phyloP scores from a whole-genome alignment of 2,113 vertebrate species.

The Stigmatopora argus region DNA sequence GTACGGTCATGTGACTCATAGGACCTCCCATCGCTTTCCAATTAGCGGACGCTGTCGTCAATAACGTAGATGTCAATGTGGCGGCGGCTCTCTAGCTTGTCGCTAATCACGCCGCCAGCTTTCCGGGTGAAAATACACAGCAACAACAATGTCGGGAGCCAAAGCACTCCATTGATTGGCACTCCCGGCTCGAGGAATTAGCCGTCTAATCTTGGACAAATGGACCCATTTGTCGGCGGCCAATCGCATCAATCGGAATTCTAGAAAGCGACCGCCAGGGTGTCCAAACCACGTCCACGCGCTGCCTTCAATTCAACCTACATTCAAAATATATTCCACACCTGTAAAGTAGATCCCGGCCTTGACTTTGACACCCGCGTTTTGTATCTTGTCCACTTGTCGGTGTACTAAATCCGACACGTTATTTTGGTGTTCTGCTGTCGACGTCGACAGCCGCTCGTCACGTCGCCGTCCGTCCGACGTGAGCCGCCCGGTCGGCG shows the following conservation, averaged over 20 bases:
- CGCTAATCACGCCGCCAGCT: slow-evolving; percentile 71
- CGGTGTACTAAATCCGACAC: neutral
- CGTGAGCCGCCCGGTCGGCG: slow-evolving; percentile 42
- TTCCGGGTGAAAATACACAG: slow-evolving; percentile 21
- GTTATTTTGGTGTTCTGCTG: slow-evolving; percentile 1
- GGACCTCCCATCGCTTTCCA: slow-evolving; percentile 77
- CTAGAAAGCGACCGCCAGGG: slow-evolving; percentile 46
- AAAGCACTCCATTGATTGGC: slow-evolving; percentile 73
- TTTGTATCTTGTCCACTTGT: neutral
- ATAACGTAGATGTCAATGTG: slow-evolving; percentile 77
- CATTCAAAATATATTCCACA: neutral
- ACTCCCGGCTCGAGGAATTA: slow-evolving; percentile 72
- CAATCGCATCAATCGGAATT: slow-evolving; percentile 68
- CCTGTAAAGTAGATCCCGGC: too few species aligned
- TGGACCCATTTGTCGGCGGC: slow-evolving; percentile 65
- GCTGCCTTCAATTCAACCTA: slow-evolving; percentile 37
- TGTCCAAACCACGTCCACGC: too few species aligned
- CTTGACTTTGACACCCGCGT: too few species aligned
- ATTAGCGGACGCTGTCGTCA: slow-evolving; percentile 75
- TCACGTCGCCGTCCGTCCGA: slow-evolving; percentile 55
- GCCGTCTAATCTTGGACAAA: slow-evolving; percentile 71
- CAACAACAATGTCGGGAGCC: slow-evolving; percentile 57
- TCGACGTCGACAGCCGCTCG: slow-evolving; percentile 10
- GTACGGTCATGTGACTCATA: slow-evolving; percentile 66
- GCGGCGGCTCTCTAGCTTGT: slow-evolving; percentile 50